Percentiles rank a stretch among this genome's conserved stretches.
phyloP scores from a whole-genome alignment of 1,140 invertebrate species.

The Aethina tumida region DNA sequence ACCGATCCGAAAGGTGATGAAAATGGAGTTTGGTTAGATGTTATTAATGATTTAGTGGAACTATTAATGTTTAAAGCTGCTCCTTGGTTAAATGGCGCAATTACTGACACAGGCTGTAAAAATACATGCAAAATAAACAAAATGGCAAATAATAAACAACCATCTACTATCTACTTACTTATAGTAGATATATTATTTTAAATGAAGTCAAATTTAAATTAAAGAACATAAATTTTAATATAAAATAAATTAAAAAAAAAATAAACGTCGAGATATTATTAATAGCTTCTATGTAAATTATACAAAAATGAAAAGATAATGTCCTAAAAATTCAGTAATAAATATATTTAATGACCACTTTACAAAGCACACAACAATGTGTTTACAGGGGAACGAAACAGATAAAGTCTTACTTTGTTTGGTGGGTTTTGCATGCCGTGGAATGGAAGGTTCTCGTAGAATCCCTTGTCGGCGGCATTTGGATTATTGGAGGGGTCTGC shows the following conservation, averaged over 20 bases:
- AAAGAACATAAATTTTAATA: too few relatives aligned
- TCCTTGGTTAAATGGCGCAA: conserved; percentile 32
- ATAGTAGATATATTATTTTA: background rate
- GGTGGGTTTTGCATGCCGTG: conserved; percentile 82
- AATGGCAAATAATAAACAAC: conserved; percentile 12
- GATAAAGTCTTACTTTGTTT: conserved; percentile 63
- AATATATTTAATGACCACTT: too few relatives aligned
- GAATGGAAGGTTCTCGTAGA: conserved; percentile 90
- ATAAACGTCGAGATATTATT: too few relatives aligned
- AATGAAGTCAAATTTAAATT: too few relatives aligned
- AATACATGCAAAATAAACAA: conserved; percentile 30
- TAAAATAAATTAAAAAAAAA: too few relatives aligned
- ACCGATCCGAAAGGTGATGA: background rate
- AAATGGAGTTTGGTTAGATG: conserved; percentile 6
- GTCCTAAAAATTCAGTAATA: too few relatives aligned
- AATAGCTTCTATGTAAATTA: too few relatives aligned
- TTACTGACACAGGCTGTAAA: conserved; percentile 36
- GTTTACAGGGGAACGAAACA: background rate
- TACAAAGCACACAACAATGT: too few relatives aligned
- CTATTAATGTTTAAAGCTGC: conserved; percentile 11
- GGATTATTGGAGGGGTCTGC: conserved; percentile 40
- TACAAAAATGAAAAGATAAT: too few relatives aligned
- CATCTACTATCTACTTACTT: too few relatives aligned
- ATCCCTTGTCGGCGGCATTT: conserved; percentile 53
- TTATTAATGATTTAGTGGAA: conserved; percentile 17